phyloP scores from a whole-genome alignment of 2,797 vertebrate genomes.

The Gallirallus australis region DNA sequence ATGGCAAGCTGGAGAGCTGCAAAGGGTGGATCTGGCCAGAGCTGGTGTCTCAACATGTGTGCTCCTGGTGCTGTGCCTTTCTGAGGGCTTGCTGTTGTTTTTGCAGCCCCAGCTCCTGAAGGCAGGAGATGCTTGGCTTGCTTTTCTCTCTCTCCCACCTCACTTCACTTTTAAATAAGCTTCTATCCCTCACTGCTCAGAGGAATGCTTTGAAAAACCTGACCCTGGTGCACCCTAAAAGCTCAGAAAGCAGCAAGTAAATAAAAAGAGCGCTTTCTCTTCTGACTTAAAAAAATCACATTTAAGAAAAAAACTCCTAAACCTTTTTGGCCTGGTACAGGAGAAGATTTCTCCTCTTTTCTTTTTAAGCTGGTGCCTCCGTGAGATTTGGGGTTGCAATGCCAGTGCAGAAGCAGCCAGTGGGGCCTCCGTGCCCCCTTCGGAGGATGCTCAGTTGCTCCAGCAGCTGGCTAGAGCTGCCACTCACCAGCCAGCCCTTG shows the following conservation, averaged over 20 bases:
- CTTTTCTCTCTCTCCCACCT: constrained; percentile 2
- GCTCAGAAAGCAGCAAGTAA: constrained; percentile 46
- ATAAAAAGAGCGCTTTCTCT: constrained; percentile 32
- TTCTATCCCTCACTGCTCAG: neutral
- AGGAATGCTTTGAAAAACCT: constrained; percentile 39
- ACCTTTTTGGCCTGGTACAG: neutral
- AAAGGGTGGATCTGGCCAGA: neutral
- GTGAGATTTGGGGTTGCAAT: neutral
- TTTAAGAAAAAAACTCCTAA: constrained; percentile 4
- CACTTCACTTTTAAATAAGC: neutral
- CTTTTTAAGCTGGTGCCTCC: neutral
- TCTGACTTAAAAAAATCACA: constrained; percentile 1
- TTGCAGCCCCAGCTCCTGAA: neutral
- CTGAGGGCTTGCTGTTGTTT: neutral
- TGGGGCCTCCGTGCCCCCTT: neutral
- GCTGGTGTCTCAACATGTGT: neutral
- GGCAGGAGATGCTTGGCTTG: neutral
- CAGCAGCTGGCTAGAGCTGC: neutral
- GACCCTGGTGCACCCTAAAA: neutral
- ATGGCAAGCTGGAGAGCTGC: neutral
- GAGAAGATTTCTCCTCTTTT: neutral
- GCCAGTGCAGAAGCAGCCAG: neutral
- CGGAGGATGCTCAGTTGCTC: neutral
- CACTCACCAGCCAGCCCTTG: neutral
- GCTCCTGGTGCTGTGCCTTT: neutral